phyloP scores from a whole-genome alignment of 1,140 invertebrate species.

The Melanaphis sacchari region DNA sequence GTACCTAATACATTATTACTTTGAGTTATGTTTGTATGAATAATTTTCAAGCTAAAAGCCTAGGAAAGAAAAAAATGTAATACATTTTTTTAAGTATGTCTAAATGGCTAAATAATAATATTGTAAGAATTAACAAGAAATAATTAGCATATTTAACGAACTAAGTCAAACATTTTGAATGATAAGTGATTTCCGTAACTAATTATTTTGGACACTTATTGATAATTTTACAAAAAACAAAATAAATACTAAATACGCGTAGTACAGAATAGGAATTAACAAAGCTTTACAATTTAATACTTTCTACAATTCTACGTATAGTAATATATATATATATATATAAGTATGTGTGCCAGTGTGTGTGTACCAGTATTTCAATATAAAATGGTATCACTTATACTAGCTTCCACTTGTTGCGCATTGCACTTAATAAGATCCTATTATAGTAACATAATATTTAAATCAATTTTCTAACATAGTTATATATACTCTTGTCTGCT shows the following conservation, averaged over 20 bases:
- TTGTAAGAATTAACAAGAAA: slow-evolving; percentile 6
- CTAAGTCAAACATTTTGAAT: slow-evolving; percentile 15
- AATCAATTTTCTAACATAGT: too few species aligned
- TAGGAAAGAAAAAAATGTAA: neutral
- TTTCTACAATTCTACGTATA: neutral
- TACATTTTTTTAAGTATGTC: neutral
- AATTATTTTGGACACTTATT: slow-evolving; percentile 1
- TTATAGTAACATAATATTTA: too few species aligned
- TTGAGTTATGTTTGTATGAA: neutral
- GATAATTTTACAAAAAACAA: neutral
- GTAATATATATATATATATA: too few species aligned
- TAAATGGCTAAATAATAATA: neutral
- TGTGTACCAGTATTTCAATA: too few species aligned
- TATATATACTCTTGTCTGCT: too few species aligned
- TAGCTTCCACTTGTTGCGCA: too few species aligned
- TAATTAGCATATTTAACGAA: slow-evolving; percentile 21
- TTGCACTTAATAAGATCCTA: too few species aligned
- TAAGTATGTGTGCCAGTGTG: too few species aligned
- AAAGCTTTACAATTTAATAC: neutral
- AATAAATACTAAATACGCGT: neutral
- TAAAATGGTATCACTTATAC: too few species aligned
- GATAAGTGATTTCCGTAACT: neutral
- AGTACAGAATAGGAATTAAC: neutral
- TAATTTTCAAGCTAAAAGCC: neutral
- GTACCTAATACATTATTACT: neutral